These are phyloP conservation scores for Fringilla coelebs DNA, from an alignment of 2,797 vertebrate genomes.

Conservation along the genomic window DNA sequence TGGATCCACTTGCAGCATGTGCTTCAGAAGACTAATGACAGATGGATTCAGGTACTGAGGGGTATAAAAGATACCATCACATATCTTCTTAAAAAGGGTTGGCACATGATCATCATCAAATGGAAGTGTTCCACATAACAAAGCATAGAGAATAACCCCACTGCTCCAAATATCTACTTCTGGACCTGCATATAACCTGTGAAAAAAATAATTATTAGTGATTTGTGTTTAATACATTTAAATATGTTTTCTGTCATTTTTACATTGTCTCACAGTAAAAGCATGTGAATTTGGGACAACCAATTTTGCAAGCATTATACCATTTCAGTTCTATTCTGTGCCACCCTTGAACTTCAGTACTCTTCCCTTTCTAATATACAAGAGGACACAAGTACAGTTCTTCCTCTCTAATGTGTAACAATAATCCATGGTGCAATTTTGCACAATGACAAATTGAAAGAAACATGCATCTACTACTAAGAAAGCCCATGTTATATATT, in stretches of 20 bases:
- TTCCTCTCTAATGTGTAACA: neutral
- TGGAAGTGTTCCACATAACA: slow-evolving; percentile 94
- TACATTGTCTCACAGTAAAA: neutral
- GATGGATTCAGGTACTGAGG: slow-evolving; percentile 94
- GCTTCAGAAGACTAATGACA: slow-evolving; percentile 92
- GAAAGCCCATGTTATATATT: neutral
- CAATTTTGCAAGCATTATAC: neutral
- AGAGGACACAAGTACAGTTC: neutral
- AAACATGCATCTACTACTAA: neutral
- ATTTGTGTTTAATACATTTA: neutral
- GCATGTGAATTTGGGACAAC: neutral
- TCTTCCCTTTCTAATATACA: neutral
- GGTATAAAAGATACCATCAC: slow-evolving; percentile 98
- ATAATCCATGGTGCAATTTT: neutral
- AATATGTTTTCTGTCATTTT: neutral
- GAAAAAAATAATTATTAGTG: slow-evolving; percentile 1
- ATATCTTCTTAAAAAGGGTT: slow-evolving; percentile 99
- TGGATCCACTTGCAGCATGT: slow-evolving; percentile 98
- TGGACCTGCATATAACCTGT: slow-evolving; percentile 94
- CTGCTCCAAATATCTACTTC: slow-evolving; percentile 99
- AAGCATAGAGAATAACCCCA: slow-evolving; percentile 97
- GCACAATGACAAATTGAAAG: neutral
- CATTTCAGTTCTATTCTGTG: neutral
- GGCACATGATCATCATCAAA: slow-evolving; percentile 99
- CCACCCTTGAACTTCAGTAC: neutral